Conservation (phyloP, 2,113 vertebrate species). For the Protobothrops flavoviridis region DNA sequence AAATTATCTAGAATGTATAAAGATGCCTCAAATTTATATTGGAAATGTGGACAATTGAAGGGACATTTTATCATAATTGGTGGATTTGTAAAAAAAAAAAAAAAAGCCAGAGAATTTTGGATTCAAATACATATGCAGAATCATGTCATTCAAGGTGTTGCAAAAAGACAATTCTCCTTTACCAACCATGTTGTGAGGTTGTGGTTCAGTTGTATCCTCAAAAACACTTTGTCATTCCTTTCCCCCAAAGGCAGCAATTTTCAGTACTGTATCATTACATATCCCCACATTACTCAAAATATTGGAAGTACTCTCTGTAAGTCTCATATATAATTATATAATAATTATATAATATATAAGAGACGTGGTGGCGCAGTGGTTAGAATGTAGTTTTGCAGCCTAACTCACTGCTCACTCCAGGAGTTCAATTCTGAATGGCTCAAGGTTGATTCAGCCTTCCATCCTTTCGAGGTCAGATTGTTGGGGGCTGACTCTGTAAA, state of each 20-base stretch:
- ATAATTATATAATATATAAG: no score
- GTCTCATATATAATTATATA: not conserved
- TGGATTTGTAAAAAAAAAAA: not conserved
- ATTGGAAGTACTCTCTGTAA: not conserved
- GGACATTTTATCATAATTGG: not conserved
- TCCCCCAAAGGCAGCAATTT: not conserved
- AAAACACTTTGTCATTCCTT: not conserved
- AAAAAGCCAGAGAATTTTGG: not conserved
- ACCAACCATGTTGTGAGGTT: not conserved
- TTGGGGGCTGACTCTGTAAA: no score
- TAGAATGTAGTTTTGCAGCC: no score
- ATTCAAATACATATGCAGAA: not conserved
- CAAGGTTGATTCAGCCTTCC: no score
- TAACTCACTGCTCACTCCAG: no score
- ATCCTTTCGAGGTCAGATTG: no score
- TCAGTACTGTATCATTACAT: not conserved
- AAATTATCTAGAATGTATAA: not conserved
- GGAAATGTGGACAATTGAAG: not conserved
- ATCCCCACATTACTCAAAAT: not conserved
- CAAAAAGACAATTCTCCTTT: not conserved
- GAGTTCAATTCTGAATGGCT: no score
- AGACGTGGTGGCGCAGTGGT: no score
- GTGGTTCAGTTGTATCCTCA: not conserved
- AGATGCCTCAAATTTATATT: not conserved
- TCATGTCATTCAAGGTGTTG: not conserved